Conservation (phyloP, 2,888 invertebrate species). For the Agonum fuliginosum region DNA sequence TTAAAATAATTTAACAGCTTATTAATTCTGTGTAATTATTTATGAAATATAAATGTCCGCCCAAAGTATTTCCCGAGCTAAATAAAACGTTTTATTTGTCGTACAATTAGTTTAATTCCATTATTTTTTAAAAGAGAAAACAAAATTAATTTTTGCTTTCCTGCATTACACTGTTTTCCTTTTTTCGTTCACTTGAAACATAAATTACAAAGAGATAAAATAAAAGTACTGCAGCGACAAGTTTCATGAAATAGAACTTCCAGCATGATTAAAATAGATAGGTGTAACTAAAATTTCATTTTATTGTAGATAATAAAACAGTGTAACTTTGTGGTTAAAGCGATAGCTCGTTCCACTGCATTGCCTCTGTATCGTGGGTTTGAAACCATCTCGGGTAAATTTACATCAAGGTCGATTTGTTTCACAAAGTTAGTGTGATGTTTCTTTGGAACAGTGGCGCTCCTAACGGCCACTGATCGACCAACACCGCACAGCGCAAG, state of each 20-base stretch:
- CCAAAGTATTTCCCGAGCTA: no score
- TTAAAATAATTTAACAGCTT: no score
- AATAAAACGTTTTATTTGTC: no score
- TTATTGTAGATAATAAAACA: not conserved
- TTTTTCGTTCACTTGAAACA: slow-evolving; percentile 1
- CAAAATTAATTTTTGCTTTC: slow-evolving; percentile 11
- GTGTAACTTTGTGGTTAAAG: not conserved
- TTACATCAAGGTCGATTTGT: slow-evolving; percentile 35
- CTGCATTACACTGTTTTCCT: slow-evolving; percentile 9
- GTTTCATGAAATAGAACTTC: not conserved
- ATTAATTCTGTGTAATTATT: no score
- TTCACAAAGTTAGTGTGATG: slow-evolving; percentile 38
- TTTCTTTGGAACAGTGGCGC: slow-evolving; percentile 14
- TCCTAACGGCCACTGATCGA: slow-evolving; percentile 25
- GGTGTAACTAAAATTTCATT: not conserved
- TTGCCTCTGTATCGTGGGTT: not conserved
- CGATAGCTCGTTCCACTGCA: not conserved
- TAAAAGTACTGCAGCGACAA: not conserved
- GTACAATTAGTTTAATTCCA: not conserved
- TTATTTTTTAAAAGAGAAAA: slow-evolving; percentile 2
- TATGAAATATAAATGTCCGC: no score
- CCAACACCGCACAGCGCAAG: no score
- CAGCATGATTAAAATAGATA: not conserved
- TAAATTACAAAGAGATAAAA: slow-evolving; percentile 5
- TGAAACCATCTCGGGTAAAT: slow-evolving; percentile 1